Percentiles rank a stretch among this genome's conserved stretches.
phyloP scores from a whole-genome alignment of 2,797 vertebrate species.

The Anabacerthia variegaticeps region DNA sequence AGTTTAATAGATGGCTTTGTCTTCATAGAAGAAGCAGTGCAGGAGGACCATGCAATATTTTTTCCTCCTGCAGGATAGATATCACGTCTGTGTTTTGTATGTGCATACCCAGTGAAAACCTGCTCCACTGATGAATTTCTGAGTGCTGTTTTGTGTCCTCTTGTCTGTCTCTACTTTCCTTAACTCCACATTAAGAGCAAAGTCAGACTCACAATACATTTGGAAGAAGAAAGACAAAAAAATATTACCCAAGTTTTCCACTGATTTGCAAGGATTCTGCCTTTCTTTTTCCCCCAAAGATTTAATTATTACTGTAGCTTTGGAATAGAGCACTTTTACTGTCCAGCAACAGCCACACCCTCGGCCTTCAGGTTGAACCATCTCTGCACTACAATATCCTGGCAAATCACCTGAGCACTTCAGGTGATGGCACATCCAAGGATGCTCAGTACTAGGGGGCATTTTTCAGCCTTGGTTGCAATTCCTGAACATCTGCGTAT shows the following conservation, averaged over 20 bases:
- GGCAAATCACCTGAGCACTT: conserved; percentile 1
- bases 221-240: not conserved
- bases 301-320: conserved; percentile 34
- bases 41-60: not conserved
- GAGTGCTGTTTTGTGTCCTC: not conserved
- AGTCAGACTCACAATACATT: not conserved
- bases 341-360: not conserved
- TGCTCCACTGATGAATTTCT: not conserved
- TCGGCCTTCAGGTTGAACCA: conserved; percentile 16
- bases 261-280: not conserved
- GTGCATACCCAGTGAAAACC: not conserved
- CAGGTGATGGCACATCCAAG: conserved; percentile 46
- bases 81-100: not conserved
- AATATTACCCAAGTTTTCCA: not conserved
- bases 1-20: not conserved
- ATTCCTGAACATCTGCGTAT: conserved; percentile 10
- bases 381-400: not conserved
- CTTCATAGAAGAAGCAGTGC: not conserved
- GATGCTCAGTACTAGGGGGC: not conserved
- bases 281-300: not conserved
- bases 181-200: not conserved
- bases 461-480: conserved; percentile 43
- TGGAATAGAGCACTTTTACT: conserved; percentile 6
- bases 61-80: not conserved
- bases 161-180: not conserved